Base-by-base conservation (phyloP, 1,140 invertebrate species). In the Aphelenchoides besseyi region DNA sequence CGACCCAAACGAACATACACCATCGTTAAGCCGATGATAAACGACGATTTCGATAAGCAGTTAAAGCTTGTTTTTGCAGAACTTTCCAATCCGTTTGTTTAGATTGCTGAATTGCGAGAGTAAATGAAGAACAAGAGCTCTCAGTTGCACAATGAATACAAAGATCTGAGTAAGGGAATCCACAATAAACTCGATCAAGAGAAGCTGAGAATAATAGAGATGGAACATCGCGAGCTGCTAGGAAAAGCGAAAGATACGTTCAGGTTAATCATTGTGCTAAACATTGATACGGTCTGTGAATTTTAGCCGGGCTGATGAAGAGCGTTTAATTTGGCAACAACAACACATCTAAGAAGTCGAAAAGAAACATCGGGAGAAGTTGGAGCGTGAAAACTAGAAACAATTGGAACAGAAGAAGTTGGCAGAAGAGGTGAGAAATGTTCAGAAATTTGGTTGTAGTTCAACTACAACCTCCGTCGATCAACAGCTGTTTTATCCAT, bases 21-120 rank as follows among this genome's bases (percentile, higher is more conserved):
- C 79, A 29, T 83, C 37, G 73, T 81, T 23, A 81, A 83, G 48
- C 79, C 79, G 23, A 74, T 80, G 3, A 69, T 81, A 18, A 74
- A 83, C 37, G 79, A 81, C 68, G 73, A 81, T 32, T 81, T 81
- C 35, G 79, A 81, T 54, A 81, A 83, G 41, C 81, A 80, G 77
- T 77, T 82, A 28, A 1, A 29, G 8, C 18, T 59, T 59, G 8
- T 9, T 12, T 61, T 12, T 12, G 9, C 9, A n/a, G 18, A 61
- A 61, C 9, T 59, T 23, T 8, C 8, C 8, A 59, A 9, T 59
- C 18, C 23, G 8, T 59, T 59, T 59, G 23, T 68, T 69, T n/a
- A 69, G 78, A 78, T 78, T 78, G 67, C 75, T 16, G 76, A 78
- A 68, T 48, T 78, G 8, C 78, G 76, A n/a, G 78, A 75, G 37